phyloP scores from a whole-genome alignment of 2,797 vertebrate genomes.

The Balearica regulorum region DNA sequence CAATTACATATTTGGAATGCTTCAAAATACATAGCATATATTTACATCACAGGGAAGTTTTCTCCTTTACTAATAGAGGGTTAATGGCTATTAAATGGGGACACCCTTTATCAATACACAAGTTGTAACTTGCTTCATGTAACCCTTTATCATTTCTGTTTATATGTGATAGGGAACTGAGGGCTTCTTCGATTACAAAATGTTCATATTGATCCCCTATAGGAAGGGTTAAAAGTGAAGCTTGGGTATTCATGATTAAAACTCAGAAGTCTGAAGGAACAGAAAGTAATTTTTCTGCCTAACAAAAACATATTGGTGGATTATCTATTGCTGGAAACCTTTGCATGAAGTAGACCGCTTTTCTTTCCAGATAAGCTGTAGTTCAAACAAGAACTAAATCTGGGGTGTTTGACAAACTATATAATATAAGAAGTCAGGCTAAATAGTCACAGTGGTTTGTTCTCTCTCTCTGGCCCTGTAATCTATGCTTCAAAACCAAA shows the following conservation, averaged over 20 bases:
- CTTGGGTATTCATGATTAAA: not conserved
- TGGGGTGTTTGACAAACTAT: not conserved
- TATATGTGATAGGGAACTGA: not conserved
- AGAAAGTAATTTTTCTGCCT: not conserved
- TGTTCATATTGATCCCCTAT: not conserved
- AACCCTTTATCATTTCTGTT: not conserved
- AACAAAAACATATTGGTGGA: not conserved
- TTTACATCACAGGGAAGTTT: not conserved
- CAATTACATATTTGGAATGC: constrained; percentile 54
- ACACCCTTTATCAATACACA: not conserved
- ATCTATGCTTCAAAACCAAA: not conserved
- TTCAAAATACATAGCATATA: constrained; percentile 39
- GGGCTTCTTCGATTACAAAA: not conserved
- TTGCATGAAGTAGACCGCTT: not conserved
- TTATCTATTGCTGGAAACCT: not conserved
- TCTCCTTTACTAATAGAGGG: not conserved
- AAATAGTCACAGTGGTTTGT: not conserved
- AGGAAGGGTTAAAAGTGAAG: not conserved
- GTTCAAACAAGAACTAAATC: not conserved
- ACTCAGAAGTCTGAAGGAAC: not conserved
- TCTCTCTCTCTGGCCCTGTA: not conserved
- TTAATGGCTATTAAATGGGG: not conserved
- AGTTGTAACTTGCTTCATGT: not conserved
- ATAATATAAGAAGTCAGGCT: not conserved
- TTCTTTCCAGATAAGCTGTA: not conserved